phyloP scores from a whole-genome alignment of 2,888 invertebrate species.

The Eurytoma adleriae region DNA sequence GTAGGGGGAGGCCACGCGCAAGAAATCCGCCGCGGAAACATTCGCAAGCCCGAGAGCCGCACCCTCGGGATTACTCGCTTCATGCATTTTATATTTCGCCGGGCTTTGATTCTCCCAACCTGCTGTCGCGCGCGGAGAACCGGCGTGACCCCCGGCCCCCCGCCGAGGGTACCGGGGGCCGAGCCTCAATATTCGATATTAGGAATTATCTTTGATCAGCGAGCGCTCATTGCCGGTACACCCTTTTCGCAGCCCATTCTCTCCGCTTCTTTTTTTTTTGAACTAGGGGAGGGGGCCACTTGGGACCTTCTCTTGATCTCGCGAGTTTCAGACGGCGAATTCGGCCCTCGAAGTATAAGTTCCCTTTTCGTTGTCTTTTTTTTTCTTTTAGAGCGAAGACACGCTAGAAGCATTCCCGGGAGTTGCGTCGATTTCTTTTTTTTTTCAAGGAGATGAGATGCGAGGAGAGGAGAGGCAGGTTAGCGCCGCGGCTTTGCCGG shows the following conservation, averaged over 20 bases:
- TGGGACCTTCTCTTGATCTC: constrained; percentile 42
- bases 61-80: constrained; percentile 67
- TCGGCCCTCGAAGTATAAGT: not conserved
- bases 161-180: constrained; percentile 63
- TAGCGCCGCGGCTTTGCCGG: constrained; percentile 34
- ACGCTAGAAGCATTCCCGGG: too few species aligned
- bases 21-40: too few species aligned
- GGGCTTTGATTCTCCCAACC: constrained; percentile 73
- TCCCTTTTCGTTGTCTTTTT: not conserved
- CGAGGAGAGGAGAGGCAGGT: not conserved
- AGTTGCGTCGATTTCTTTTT: not conserved
- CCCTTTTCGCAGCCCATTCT: constrained; percentile 25
- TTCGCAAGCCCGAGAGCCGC: not conserved
- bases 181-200: constrained; percentile 73
- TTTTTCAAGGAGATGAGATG: constrained; percentile 25
- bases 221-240: constrained; percentile 61
- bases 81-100: constrained; percentile 75
- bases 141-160: not conserved
- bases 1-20: not conserved
- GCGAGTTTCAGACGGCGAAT: constrained; percentile 26
- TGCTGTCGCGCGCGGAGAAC: constrained; percentile 43
- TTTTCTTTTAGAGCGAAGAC: not conserved
- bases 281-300: not conserved
- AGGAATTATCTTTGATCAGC: constrained; percentile 73
- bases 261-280: constrained; percentile 8